Base-by-base conservation (phyloP, 1,140 invertebrate species). In the Papilio machaon region DNA sequence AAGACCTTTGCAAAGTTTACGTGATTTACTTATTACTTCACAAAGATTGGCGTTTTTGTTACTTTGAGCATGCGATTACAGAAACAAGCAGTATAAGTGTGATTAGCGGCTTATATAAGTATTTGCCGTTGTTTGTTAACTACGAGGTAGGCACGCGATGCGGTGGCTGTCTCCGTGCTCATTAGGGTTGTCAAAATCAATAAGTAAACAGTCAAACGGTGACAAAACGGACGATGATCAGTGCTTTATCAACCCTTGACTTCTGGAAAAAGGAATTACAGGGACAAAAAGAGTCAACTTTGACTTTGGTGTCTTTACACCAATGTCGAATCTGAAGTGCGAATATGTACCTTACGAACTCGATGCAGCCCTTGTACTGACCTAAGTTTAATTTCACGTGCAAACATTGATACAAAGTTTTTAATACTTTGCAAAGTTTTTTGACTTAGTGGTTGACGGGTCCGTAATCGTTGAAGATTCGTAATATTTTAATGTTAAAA, bases 91-190 rank as follows among this genome's bases (percentile, higher is more conserved):
- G 23, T 70, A 35, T 15, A 70, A 35, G 64, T 70, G 64, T 70
- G 64, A 35, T 70, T 70, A 70, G 30, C 52, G 17, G 17, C 30
- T 70, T 70, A 70, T 13, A 35, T 70, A 70, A 38, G 64, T 70
- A 70, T 35, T 70, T 70, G 64, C 23, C 60, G 64, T 7, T 70
- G 64, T 70, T 70, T 70, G 64, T 70, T 70, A 70, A 35, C 30
- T 35, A 35, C 11, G 23, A 70, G 30, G 17, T 19, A 8, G 30
- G 30, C 64, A 70, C 64, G 64, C 64, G 64, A 70, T 70, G 64
- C 64, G 64, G 64, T 70, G 23, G 23, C 10, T 64, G 60, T 70
- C 64, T 70, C 64, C 64, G 30, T 70, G 30, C 7, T 38, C 23
- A 11, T 3, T 64, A 23, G 60, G 64, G 23, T 13, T 35, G 13